A percentile compares a stretch with the other conserved stretches of the same genome.
phyloP scores from a whole-genome alignment of 2,888 invertebrate genomes.

The Drosophila atripex region DNA sequence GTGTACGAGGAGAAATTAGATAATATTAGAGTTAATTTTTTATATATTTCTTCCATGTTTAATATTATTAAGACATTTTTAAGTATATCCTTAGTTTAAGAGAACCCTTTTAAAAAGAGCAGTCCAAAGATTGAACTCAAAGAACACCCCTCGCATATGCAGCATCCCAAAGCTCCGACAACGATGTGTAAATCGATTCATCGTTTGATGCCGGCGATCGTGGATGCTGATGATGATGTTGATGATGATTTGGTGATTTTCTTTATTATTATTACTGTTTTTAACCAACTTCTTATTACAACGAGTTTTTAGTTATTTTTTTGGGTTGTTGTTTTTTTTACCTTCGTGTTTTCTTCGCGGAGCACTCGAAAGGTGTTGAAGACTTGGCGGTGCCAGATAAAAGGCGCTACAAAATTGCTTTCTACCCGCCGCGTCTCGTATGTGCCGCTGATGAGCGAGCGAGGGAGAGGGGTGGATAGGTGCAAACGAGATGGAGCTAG shows the following conservation, averaged over 20 bases:
- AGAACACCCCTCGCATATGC: slow-evolving; percentile 40
- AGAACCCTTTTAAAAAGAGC: not conserved
- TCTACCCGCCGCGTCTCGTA: slow-evolving; percentile 50
- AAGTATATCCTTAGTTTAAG: no score
- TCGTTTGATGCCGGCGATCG: slow-evolving; percentile 67
- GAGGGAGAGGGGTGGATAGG: slow-evolving; percentile 7
- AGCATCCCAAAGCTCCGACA: slow-evolving; percentile 19
- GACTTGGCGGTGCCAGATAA: slow-evolving; percentile 79
- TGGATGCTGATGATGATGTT: slow-evolving; percentile 63
- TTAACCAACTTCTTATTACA: slow-evolving; percentile 80
- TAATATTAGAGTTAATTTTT: no score
- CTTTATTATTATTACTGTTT: slow-evolving; percentile 80
- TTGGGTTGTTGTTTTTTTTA: slow-evolving; percentile 20
- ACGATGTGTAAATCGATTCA: slow-evolving; percentile 79
- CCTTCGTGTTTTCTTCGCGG: slow-evolving; percentile 44
- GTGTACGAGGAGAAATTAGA: no score
- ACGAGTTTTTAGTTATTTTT: slow-evolving; percentile 61
- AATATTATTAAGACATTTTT: no score
- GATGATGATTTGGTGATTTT: slow-evolving; percentile 80
- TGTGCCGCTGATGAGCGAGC: slow-evolving; percentile 18
- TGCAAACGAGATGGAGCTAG: slow-evolving; percentile 23
- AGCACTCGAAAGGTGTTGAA: slow-evolving; percentile 76
- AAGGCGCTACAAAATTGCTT: slow-evolving; percentile 74
- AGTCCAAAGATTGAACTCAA: not conserved
- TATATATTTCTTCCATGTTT: no score